Evolutionary conservation across 2,888 invertebrate genomes (phyloP), one percentile per base, ranked within the genome.

Genomic region (Pyrgus malvae): DNA sequence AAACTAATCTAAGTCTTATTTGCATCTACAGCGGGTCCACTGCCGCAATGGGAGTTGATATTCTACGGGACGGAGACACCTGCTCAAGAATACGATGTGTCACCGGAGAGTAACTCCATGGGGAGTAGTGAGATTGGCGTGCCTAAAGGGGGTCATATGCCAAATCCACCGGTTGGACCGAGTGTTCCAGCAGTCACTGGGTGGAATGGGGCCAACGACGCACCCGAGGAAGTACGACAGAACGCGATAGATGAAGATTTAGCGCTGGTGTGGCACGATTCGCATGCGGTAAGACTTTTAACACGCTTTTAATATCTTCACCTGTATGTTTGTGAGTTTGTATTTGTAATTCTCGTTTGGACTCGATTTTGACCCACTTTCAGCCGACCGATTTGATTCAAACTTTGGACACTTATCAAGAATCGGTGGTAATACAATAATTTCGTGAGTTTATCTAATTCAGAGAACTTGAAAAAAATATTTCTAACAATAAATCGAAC

Each of bases 41-140:
- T 96, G 55, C 92, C 93, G 46, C 94, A 95, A 66, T 97, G 96
- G 96, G 94, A 95, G 78, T 81, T 96, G 70, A 94, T 95, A 70
- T 93, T 97, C 77, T 95, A 96, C 80, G 97, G 97, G 35, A 96
- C 96, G 1, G 93, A 93, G 62, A 83, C 84, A 1, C 92, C 93
- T 0, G 87, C 93, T 6, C 92, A 93, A 69, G 91, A 91, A 44
- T 84, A 80, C 37, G 86, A 95, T 74, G 95, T 94, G 25, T 95
- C 95, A 2, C 93, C 91, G 3, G 82, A 83, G 42, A 78, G 70
- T 17, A 91, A 92, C 62, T 80, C 11, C 78, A 92, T 64, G 87
- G 83, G 46, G 49, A 51, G 50, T 40, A 37, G 50, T 9, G 50
- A 54, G 33, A 21, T 42, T 12, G 38, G 23, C 8, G 57, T 12